Percentiles rank a stretch among this genome's conserved stretches.
Evolutionary conservation across 1,140 invertebrate genomes (phyloP).

Genomic region (Caenorhabditis inopinata): DNA sequence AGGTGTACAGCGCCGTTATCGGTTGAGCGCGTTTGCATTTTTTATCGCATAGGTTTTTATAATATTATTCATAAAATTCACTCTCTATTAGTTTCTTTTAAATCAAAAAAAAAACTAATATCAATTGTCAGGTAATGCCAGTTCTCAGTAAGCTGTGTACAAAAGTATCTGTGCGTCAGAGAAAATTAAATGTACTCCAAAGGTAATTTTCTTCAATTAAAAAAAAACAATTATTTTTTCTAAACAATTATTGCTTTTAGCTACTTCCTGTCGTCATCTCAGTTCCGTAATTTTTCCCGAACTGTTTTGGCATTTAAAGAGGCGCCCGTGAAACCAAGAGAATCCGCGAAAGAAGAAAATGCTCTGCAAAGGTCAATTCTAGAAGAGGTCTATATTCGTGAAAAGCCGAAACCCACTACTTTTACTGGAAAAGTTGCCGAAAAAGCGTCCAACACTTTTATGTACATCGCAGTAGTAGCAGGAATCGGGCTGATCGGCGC

Average conservation of each 20-base stretch:
- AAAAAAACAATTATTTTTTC: no score
- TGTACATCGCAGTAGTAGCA: conserved; percentile 48
- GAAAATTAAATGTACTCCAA: neutral
- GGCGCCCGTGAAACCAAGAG: neutral
- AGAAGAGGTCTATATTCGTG: conserved; percentile 48
- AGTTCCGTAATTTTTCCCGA: neutral
- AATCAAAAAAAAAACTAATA: no score
- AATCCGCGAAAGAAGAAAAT: neutral
- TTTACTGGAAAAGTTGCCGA: conserved; percentile 62
- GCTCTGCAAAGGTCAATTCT: conserved; percentile 32
- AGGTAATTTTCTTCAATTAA: neutral
- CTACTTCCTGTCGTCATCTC: neutral
- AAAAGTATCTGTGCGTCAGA: neutral
- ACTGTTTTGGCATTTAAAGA: neutral
- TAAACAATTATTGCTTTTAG: neutral
- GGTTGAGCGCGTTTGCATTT: neutral
- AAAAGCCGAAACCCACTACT: conserved; percentile 59
- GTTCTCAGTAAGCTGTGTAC: neutral
- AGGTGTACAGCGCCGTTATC: neutral
- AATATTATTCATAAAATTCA: no score
- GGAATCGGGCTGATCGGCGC: conserved; percentile 50
- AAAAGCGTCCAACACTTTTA: conserved; percentile 59
- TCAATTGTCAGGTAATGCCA: neutral
- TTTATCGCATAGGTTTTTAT: no score
- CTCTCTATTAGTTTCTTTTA: no score